Evolutionary conservation across 1,140 invertebrate species (phyloP), one percentile per base, ranked within the genome.

Genomic region (Hirudo medicinalis): DNA sequence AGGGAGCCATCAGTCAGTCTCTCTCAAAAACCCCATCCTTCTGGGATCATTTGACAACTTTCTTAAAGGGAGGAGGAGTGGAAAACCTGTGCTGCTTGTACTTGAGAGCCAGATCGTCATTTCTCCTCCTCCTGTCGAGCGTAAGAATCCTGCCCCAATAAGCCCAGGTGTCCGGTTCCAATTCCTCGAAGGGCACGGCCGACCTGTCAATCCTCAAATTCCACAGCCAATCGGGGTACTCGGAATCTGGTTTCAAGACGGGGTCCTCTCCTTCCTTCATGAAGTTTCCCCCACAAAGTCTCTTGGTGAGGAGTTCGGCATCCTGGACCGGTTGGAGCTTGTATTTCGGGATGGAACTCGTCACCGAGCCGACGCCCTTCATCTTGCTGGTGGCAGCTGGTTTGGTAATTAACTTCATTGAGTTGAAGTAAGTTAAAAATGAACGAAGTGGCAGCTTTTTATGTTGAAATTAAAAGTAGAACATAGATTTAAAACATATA

Each of bases 211-310:
- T 86, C 57, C 57, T 63, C 9, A 63, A 77, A 0, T 76, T 84
- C 92, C 92, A 96, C 25, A 97, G 80, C 93, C 93, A 97, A 27
- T 91, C 91, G 0, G 93, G 93, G 82, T 97, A 97, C 79, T 94
- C 92, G 70, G 84, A 86, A 79, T 95, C 90, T 3, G 88, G 86
- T 80, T 89, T 90, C 17, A 97, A 73, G 85, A 91, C 86, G 22
- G 94, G 80, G 79, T 94, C 91, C 82, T 92, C 85, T 13, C 88
- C 87, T 77, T 86, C 83, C 79, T 88, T 86, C 49, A 85, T 84
- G 71, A 91, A 87, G 80, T 94, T 93, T 70, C 87, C 88, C 6
- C 93, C 93, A 79, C 92, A 95, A n/a, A 90, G 87, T 79, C 87
- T 88, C 67, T 83, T 89, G 0, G 90, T 84, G 54, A 97, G 82